phyloP scores from a whole-genome alignment of 2,113 vertebrate species.

The Synchiropus splendidus region DNA sequence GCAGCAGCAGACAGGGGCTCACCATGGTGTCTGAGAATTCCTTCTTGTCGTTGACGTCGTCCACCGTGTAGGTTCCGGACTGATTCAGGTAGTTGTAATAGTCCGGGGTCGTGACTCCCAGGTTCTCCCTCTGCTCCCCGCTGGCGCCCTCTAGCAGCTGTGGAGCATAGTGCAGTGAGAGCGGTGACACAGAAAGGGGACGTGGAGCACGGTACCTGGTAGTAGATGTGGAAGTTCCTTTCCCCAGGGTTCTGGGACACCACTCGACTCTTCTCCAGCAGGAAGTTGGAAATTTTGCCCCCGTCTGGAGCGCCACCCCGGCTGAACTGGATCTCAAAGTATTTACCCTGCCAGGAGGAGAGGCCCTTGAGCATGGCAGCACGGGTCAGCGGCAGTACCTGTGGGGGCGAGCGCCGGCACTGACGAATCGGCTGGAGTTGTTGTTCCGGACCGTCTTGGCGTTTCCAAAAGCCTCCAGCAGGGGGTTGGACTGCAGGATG shows the following conservation, averaged over 20 bases:
- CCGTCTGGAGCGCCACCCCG: conserved; percentile 76
- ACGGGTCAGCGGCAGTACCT: neutral
- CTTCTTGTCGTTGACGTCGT: conserved; percentile 69
- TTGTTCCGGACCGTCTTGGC: conserved; percentile 94
- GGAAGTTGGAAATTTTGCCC: conserved; percentile 76
- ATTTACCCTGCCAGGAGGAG: conserved; percentile 65
- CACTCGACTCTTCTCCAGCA: conserved; percentile 75
- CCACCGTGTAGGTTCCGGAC: conserved; percentile 70
- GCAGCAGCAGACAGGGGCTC: neutral
- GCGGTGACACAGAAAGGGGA: neutral
- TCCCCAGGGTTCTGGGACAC: conserved; percentile 74
- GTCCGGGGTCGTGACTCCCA: conserved; percentile 70
- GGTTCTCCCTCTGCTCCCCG: conserved; percentile 66
- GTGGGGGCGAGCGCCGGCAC: conserved; percentile 32
- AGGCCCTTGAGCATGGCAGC: neutral
- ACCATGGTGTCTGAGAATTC: conserved; percentile 75
- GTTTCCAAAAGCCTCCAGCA: conserved; percentile 92
- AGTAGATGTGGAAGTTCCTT: conserved; percentile 78
- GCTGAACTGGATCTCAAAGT: conserved; percentile 82
- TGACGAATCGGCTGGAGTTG: conserved; percentile 95
- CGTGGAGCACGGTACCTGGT: conserved; percentile 56
- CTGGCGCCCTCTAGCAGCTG: conserved; percentile 66
- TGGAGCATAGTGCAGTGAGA: conserved; percentile 7
- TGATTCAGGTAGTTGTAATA: conserved; percentile 79
- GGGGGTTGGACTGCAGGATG: conserved; percentile 91